These are phyloP conservation scores for Chymomyza caudatula DNA, from an alignment of 2,888 invertebrate species.

Conservation along the genomic window DNA sequence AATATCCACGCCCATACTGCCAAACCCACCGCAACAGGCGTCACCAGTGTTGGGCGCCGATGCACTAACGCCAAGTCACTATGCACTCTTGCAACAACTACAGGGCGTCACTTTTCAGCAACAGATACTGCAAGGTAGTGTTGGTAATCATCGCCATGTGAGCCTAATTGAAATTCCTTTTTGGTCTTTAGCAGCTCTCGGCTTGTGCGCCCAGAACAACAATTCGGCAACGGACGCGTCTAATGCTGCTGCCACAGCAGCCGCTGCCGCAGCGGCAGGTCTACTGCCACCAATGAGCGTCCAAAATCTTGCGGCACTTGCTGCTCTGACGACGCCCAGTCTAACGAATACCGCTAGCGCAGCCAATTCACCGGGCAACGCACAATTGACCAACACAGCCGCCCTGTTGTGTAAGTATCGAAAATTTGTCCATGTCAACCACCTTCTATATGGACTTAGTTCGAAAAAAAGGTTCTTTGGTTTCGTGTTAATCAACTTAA, in stretches of 20 bases:
- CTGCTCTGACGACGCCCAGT: constrained; percentile 80
- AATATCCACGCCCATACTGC: constrained; percentile 79
- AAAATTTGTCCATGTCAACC: neutral
- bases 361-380: constrained; percentile 74
- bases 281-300: constrained; percentile 89
- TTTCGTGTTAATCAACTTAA: constrained; percentile 2
- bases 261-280: constrained; percentile 78
- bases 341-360: constrained; percentile 72
- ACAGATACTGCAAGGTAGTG: constrained; percentile 81
- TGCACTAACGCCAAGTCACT: constrained; percentile 81
- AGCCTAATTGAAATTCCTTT: too few species aligned
- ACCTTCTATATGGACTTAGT: neutral
- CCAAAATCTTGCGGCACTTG: constrained; percentile 94
- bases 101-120: constrained; percentile 84
- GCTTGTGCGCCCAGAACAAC: constrained; percentile 75
- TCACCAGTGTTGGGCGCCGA: constrained; percentile 78
- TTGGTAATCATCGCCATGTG: neutral
- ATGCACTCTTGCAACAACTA: constrained; percentile 83
- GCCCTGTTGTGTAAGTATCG: constrained; percentile 77
- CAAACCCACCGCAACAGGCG: constrained; percentile 78
- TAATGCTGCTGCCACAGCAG: constrained; percentile 66
- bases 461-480: neutral
- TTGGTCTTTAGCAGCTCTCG: constrained; percentile 46
- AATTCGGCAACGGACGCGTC: constrained; percentile 61
- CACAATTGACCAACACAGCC: constrained; percentile 77